Base-by-base conservation (phyloP, 2,888 invertebrate genomes). In the Augiades crinisus region DNA sequence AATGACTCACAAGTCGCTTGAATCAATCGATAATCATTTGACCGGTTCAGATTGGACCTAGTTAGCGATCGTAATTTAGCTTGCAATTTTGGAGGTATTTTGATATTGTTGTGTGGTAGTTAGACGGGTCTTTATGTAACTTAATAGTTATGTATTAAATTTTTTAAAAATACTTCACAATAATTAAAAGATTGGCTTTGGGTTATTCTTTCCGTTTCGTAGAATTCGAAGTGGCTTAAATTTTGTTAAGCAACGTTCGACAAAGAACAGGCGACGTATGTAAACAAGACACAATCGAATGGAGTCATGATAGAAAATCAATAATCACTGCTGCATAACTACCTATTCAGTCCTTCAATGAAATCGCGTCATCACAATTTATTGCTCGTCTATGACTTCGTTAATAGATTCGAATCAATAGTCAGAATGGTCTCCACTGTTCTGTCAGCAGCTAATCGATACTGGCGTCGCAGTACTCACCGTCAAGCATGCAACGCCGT, bases 401-500 rank as follows among this genome's bases (percentile, higher is more conserved):
- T 36, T 17, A 36, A 27, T 43, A 30, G 43, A 44, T 41, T 17
- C 33, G 33, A 36, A 22, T 33, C 17, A 21, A 27, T 34, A 8
- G 24, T 8, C n/a, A 14, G 19, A 17, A 50, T 19, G 13, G 41
- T 36, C 27, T 50, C 24, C 34, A 24, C 22, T 50, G 10, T 12
- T 31, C 31, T 50, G 49, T 34, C 10, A 16, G 34, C 31, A 12
- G 36, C 34, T 43, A 43, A 50, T 50, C 41, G 49, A 50, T 50
- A 50, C 34, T 50, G 41, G 19, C 43, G 49, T 41, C 49, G 49
- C 49, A 50, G 49, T 50, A 74, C 88, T 81, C 66, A 90, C 90
- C 90, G 55, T 90, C 90, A 33, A 90, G 67, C 90, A 90, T 90
- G 66, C 81, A 83, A 44, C 90, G 80, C 2, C 89, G 81, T 12